phyloP scores from a whole-genome alignment of 2,888 invertebrate species.

The Polymixis lichenea region DNA sequence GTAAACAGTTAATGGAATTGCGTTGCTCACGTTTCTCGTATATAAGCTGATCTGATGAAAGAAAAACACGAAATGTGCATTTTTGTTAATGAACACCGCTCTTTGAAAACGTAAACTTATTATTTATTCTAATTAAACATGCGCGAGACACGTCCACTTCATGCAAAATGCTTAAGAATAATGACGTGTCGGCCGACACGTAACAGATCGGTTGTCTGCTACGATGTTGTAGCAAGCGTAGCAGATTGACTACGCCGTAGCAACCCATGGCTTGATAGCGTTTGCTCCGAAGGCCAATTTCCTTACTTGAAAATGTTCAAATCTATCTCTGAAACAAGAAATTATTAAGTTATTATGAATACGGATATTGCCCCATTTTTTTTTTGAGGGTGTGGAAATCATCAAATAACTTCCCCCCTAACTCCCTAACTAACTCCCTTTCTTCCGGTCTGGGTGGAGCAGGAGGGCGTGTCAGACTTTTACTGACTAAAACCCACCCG shows the following conservation, averaged over 20 bases:
- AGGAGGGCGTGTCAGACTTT: no score
- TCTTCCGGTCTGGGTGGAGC: no score
- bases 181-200: conserved; percentile 26
- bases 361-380: no score
- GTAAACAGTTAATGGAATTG: conserved; percentile 51
- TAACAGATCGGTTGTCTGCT: neutral
- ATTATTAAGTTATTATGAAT: no score
- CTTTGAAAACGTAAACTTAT: neutral
- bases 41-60: conserved; percentile 23
- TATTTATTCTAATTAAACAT: neutral
- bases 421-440: no score
- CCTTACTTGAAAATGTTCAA: neutral
- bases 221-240: conserved; percentile 26
- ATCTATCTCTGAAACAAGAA: no score
- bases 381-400: no score
- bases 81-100: conserved; percentile 4
- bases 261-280: neutral
- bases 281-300: neutral
- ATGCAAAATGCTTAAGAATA: neutral
- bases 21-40: conserved; percentile 30
- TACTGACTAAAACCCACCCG: no score
- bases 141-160: conserved; percentile 2
- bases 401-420: no score
- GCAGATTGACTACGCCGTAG: conserved; percentile 5
- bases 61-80: conserved; percentile 29